Conservation (phyloP, 2,797 vertebrate species). For the Chelon labrosus region DNA sequence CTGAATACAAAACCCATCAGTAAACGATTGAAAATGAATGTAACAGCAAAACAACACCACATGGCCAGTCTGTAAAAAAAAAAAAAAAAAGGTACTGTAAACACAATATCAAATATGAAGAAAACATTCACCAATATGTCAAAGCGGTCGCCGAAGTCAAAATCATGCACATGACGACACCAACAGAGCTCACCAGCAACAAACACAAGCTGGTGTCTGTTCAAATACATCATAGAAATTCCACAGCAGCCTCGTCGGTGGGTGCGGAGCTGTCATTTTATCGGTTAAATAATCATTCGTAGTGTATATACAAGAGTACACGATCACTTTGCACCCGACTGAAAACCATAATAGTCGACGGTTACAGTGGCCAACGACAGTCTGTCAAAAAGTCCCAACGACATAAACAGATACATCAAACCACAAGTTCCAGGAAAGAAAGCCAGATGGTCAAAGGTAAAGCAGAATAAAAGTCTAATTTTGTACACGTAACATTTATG, state of each 20-base stretch:
- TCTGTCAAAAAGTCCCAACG: conserved; percentile 29
- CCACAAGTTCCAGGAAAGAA: conserved; percentile 42
- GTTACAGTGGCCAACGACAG: conserved; percentile 51
- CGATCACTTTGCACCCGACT: conserved; percentile 51
- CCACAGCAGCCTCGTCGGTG: conserved; percentile 49
- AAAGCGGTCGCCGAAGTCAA: conserved; percentile 34
- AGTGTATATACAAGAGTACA: conserved; percentile 67
- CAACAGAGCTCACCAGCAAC: conserved; percentile 33
- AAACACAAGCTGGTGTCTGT: conserved; percentile 17
- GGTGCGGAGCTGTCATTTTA: conserved; percentile 36
- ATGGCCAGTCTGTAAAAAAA: conserved; percentile 30
- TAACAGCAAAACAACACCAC: conserved; percentile 44
- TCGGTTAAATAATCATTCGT: conserved; percentile 38
- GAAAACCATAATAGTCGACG: conserved; percentile 56
- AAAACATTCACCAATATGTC: conserved; percentile 51
- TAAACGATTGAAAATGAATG: conserved; percentile 27
- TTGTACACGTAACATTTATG: conserved; percentile 39
- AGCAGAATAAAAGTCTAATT: conserved; percentile 17
- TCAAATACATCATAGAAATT: conserved; percentile 41
- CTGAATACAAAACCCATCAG: conserved; percentile 59
- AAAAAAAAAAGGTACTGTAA: conserved; percentile 13
- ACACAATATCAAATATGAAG: conserved; percentile 54
- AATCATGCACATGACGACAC: conserved; percentile 57
- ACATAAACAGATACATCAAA: conserved; percentile 50
- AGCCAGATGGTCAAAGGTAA: conserved; percentile 39